Percentiles rank a stretch among this genome's conserved stretches.
phyloP scores from a whole-genome alignment of 1,140 invertebrate species.

The Delia radicum region DNA sequence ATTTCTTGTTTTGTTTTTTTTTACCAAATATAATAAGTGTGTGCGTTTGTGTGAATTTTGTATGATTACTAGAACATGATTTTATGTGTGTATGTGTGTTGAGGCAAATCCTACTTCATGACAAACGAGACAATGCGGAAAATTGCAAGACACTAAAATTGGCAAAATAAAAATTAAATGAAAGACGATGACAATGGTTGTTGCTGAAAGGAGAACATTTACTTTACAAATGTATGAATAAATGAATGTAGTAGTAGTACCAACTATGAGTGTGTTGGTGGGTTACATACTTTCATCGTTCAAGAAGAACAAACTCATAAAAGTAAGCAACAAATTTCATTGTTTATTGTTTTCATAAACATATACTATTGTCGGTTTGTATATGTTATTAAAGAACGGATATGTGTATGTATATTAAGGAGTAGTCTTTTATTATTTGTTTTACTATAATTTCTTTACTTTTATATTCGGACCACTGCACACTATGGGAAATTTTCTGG shows the following conservation, averaged over 20 bases:
- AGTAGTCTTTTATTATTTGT: neutral
- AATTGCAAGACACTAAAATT: neutral
- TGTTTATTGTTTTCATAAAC: conserved; percentile 37
- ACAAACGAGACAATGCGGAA: neutral
- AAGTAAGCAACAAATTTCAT: conserved; percentile 53
- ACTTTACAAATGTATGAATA: neutral
- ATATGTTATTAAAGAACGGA: neutral
- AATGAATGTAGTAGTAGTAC: too few species aligned
- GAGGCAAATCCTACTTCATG: neutral
- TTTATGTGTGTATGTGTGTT: neutral
- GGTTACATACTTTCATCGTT: neutral
- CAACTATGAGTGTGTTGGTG: neutral
- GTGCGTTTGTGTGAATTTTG: too few species aligned
- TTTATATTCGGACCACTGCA: neutral
- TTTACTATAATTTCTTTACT: neutral
- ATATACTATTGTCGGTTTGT: neutral
- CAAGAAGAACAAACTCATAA: conserved; percentile 43
- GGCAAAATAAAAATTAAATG: neutral
- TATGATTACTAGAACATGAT: neutral
- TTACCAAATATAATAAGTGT: neutral
- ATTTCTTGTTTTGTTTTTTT: neutral
- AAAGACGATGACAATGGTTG: neutral
- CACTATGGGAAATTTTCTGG: too few species aligned
- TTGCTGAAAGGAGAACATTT: neutral
- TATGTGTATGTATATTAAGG: neutral